These are phyloP conservation scores for Manduca sexta DNA, from an alignment of 1,140 invertebrate genomes.

Conservation along the genomic window DNA sequence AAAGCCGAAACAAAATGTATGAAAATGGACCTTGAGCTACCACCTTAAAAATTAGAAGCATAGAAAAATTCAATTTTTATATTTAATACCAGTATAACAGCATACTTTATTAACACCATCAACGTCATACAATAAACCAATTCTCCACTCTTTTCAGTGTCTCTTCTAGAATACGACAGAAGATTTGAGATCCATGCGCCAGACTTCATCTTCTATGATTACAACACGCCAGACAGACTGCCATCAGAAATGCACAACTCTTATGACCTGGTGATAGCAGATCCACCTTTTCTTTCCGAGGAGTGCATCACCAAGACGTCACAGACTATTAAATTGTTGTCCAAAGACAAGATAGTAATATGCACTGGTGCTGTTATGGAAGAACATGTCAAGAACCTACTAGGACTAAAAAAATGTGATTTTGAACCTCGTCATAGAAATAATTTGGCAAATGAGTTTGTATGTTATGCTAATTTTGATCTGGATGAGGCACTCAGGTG, in stretches of 20 bases:
- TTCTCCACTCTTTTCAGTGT: conserved; percentile 74
- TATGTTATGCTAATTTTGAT: conserved; percentile 91
- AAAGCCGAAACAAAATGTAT: too few relatives aligned
- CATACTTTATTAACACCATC: too few relatives aligned
- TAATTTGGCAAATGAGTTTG: conserved; percentile 94
- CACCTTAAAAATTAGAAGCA: background rate
- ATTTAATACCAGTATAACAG: too few relatives aligned
- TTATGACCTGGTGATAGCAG: conserved; percentile 92
- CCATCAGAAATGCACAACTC: conserved; percentile 74
- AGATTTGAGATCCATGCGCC: conserved; percentile 85
- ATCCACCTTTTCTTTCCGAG: conserved; percentile 95
- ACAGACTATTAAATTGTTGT: conserved; percentile 83
- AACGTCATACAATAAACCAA: too few relatives aligned
- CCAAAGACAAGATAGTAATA: conserved; percentile 88
- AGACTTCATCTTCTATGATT: conserved; percentile 94
- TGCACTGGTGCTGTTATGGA: conserved; percentile 92
- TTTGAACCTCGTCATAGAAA: conserved; percentile 90
- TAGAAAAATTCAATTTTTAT: background rate
- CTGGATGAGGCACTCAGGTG: conserved; percentile 69
- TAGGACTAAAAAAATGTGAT: conserved; percentile 78
- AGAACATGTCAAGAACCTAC: conserved; percentile 76
- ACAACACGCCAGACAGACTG: conserved; percentile 85
- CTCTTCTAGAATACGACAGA: conserved; percentile 86
- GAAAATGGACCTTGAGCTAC: too few relatives aligned
- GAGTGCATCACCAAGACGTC: conserved; percentile 93